Evolutionary conservation across 2,888 invertebrate genomes (phyloP), one percentile per base, ranked within the genome.

Genomic region (Rhimphoctona megacephalus): DNA sequence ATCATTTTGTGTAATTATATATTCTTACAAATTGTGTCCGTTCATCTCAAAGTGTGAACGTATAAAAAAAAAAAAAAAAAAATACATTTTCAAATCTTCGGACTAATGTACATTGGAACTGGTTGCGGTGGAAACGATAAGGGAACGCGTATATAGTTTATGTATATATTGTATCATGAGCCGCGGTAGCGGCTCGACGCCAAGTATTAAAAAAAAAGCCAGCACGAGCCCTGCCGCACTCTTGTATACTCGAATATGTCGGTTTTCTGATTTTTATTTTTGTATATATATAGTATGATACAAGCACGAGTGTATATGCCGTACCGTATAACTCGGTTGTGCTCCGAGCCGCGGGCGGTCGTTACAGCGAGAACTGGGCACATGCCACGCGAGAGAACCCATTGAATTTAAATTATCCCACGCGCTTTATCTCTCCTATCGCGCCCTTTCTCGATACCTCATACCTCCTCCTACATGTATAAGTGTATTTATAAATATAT

Each of bases 321-420:
- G 73, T 74, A 66, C 52, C 49, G 30, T n/a, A n/a, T 67, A 66
- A 76, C 70, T 87, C 77, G 61, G 73, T 80, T 67, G 73, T 79
- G 67, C 52, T 69, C 46, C 39, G 57, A 87, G 79, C 85, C 72
- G 54, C 81, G 83, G 81, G 78, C 79, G 82, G 77, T 83, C 83
- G 81, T 69, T 87, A 36, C 43, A 67, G 70, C 69, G 82, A 69
- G 79, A 54, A 67, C 81, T 66, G 79, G 61, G 85, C 85, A 78
- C 85, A 83, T 80, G 74, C 87, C 85, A 76, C 77, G 61, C 80
- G 69, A 46, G 76, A 77, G 84, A 61, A 49, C 85, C 88, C 90
- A 90, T 90, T 90, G 90, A 90, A 90, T 90, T 90, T 89, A 90
- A 90, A 90, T 90, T 89, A 90, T 89, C 86, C 87, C 76, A 85